These are phyloP conservation scores for Chrysina gloriosa DNA, from an alignment of 2,888 invertebrate genomes.

Conservation along the genomic window DNA sequence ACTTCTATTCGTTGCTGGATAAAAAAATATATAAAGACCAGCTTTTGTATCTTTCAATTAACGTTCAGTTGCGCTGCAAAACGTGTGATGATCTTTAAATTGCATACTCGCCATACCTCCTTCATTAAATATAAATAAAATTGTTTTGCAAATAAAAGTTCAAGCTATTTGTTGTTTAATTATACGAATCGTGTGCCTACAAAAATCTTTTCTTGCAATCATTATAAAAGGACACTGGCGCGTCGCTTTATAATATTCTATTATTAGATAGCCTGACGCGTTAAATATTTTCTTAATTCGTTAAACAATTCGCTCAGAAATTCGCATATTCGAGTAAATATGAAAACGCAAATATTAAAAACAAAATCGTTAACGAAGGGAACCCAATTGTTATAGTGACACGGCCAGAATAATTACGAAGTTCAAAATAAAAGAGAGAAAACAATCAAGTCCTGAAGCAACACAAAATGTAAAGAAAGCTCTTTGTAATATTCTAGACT, in stretches of 20 bases:
- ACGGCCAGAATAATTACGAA: too few species aligned
- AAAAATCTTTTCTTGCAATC: too few species aligned
- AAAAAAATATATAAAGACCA: constrained; percentile 13
- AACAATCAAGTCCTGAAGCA: too few species aligned
- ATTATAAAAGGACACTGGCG: too few species aligned
- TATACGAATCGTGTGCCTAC: too few species aligned
- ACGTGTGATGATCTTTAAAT: neutral
- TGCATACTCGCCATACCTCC: neutral
- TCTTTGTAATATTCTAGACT: too few species aligned
- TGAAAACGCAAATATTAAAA: neutral
- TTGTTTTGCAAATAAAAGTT: neutral
- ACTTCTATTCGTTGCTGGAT: constrained; percentile 13
- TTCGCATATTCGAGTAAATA: neutral
- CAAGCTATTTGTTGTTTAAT: too few species aligned
- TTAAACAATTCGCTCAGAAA: neutral
- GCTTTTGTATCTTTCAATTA: constrained; percentile 28
- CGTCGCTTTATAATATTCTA: too few species aligned
- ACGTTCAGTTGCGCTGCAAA: constrained; percentile 4
- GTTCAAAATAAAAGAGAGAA: too few species aligned
- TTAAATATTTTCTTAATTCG: neutral
- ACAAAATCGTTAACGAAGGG: neutral
- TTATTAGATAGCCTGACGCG: neutral
- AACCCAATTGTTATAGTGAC: too few species aligned
- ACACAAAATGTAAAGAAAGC: too few species aligned
- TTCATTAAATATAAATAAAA: constrained; percentile 5